Evolutionary conservation across 1,140 invertebrate species (phyloP).

Genomic region (Apis dorsata): DNA sequence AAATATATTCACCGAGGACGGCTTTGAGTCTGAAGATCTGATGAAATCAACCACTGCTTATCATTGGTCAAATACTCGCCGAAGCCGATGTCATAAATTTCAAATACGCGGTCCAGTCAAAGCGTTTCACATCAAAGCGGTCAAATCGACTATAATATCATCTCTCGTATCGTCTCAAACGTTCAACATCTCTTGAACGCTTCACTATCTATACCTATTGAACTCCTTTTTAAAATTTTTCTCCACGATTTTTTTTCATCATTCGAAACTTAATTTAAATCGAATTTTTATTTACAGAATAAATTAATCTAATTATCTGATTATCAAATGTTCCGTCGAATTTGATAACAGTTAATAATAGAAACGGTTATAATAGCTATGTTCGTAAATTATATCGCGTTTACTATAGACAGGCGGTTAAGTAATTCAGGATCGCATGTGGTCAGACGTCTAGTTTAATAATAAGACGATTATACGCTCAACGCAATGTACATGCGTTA

Average conservation of each 20-base stretch:
- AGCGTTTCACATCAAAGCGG: background rate
- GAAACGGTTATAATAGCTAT: constrained; percentile 19
- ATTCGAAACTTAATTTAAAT: background rate
- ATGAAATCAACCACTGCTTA: constrained; percentile 22
- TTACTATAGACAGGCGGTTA: constrained; percentile 23
- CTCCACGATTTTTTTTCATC: background rate
- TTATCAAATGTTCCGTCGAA: no score
- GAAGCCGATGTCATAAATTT: constrained; percentile 27
- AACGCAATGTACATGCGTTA: background rate
- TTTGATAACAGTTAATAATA: constrained; percentile 23
- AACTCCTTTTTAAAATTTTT: background rate
- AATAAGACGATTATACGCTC: constrained; percentile 37
- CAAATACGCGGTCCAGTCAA: background rate
- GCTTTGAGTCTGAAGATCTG: constrained; percentile 1
- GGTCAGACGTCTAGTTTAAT: constrained; percentile 25
- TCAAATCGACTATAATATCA: background rate
- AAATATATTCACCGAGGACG: constrained; percentile 18
- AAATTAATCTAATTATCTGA: background rate
- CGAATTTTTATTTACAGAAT: no score
- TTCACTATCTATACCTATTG: background rate
- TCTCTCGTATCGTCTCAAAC: background rate
- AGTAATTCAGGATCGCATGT: constrained; percentile 36
- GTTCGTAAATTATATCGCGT: background rate
- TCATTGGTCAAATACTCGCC: constrained; percentile 6
- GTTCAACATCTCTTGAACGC: no score